Conservation (phyloP, 2,113 vertebrate genomes). For the Rhinolophus sinicus region DNA sequence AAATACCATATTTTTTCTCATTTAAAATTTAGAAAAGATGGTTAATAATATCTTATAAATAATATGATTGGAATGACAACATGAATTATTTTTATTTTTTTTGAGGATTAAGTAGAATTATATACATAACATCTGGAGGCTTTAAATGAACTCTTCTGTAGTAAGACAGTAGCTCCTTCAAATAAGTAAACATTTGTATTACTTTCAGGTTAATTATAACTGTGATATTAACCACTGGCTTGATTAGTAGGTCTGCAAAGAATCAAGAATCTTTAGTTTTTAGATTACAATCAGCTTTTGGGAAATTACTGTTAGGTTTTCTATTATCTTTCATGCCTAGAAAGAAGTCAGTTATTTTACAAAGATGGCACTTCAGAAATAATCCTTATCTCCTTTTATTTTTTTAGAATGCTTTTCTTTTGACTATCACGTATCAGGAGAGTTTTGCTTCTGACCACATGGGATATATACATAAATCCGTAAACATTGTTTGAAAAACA, state of each 20-base stretch:
- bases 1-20: neutral
- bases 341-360: neutral
- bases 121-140: neutral
- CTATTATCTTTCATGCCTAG: neutral
- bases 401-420: neutral
- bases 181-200: neutral
- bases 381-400: neutral
- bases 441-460: neutral
- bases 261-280: neutral
- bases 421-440: neutral
- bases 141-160: neutral
- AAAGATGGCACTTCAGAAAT: neutral
- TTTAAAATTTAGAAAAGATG: neutral
- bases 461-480: neutral
- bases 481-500: neutral
- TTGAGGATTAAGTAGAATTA: neutral
- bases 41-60: neutral
- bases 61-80: neutral
- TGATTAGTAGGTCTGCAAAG: neutral
- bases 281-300: neutral
- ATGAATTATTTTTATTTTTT: constrained; percentile 20
- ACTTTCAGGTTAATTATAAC: constrained; percentile 1
- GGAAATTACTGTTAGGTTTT: neutral
- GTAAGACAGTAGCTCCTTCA: neutral
- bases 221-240: neutral